A percentile compares a stretch with the other conserved stretches of the same genome.
These are phyloP conservation scores for Acronicta psi DNA, from an alignment of 2,888 invertebrate genomes.

Conservation along the genomic window DNA sequence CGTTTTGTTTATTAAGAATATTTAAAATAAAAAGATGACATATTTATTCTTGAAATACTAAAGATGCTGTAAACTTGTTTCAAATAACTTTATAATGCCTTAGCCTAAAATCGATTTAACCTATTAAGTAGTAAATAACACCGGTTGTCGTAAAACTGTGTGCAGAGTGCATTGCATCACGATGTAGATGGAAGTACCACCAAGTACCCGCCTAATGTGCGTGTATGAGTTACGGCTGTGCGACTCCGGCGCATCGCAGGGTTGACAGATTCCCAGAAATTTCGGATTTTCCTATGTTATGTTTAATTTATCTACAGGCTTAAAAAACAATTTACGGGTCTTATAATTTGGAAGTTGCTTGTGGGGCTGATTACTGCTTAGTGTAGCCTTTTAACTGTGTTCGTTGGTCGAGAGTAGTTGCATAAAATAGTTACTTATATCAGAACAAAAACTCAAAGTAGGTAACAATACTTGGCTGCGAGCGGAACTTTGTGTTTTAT, in stretches of 20 bases:
- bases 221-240: slow-evolving; percentile 55
- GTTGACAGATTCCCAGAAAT: slow-evolving; percentile 24
- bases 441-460: too few species aligned
- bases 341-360: too few species aligned
- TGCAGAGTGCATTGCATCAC: slow-evolving; percentile 59
- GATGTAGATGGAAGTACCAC: slow-evolving; percentile 45
- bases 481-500: too few species aligned
- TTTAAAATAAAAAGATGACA: too few species aligned
- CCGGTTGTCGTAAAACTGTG: slow-evolving; percentile 46
- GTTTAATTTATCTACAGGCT: background rate
- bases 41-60: background rate
- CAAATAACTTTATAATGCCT: slow-evolving; percentile 11
- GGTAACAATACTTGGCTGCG: too few species aligned
- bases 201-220: slow-evolving; percentile 36
- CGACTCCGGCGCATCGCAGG: slow-evolving; percentile 48
- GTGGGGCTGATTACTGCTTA: too few species aligned
- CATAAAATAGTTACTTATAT: too few species aligned
- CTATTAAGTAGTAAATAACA: slow-evolving; percentile 52
- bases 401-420: too few species aligned
- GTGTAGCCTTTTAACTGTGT: too few species aligned
- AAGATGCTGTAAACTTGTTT: slow-evolving; percentile 2
- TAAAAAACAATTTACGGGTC: too few species aligned
- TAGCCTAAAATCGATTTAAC: slow-evolving; percentile 47
- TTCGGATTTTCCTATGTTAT: background rate
- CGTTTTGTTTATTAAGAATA: too few species aligned